These are phyloP conservation scores for Lasiurus cinereus DNA, from an alignment of 2,113 vertebrate genomes.

Conservation along the genomic window DNA sequence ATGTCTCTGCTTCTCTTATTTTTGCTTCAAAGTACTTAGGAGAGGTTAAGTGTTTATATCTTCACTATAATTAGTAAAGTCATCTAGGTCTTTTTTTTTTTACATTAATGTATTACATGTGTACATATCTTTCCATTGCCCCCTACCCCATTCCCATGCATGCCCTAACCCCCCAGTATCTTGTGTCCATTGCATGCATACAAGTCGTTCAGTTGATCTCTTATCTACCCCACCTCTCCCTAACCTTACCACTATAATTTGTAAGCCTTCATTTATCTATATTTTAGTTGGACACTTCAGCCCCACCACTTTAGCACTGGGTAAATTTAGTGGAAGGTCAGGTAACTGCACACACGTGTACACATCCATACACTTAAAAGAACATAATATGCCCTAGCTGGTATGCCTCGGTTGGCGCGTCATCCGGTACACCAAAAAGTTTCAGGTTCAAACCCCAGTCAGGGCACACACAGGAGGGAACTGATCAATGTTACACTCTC, in stretches of 20 bases:
- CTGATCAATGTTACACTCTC: neutral
- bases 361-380: neutral
- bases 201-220: too few species aligned
- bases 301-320: neutral
- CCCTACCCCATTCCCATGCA: too few species aligned
- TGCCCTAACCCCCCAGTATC: too few species aligned
- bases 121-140: too few species aligned
- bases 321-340: neutral
- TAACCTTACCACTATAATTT: too few species aligned
- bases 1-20: neutral
- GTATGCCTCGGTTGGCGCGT: neutral
- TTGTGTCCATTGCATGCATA: too few species aligned
- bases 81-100: neutral
- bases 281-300: neutral
- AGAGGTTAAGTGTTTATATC: constrained; percentile 28
- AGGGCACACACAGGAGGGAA: neutral
- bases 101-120: too few species aligned
- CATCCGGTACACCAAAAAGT: neutral
- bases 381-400: neutral
- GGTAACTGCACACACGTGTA: neutral
- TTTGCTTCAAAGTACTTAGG: constrained; percentile 49
- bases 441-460: neutral
- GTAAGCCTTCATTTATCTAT: neutral
- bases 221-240: too few species aligned
- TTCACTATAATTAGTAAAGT: constrained; percentile 58